A percentile compares a stretch with the other conserved stretches of the same genome.
These are phyloP conservation scores for Agrochola lychnidis DNA, from an alignment of 2,888 invertebrate genomes.

Conservation along the genomic window DNA sequence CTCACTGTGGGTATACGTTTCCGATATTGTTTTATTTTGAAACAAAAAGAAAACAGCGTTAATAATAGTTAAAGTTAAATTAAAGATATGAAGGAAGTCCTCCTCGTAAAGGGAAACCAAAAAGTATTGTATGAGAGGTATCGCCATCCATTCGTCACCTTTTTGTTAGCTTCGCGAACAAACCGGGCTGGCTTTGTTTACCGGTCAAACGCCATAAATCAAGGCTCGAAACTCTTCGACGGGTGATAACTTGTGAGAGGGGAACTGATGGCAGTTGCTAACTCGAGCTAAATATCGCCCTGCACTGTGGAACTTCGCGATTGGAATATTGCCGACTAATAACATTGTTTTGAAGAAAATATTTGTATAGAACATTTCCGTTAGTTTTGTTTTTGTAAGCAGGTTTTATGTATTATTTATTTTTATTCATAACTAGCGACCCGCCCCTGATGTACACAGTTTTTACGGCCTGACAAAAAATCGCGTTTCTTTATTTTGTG, in stretches of 20 bases:
- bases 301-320: constrained; percentile 22
- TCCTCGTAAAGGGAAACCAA: not conserved
- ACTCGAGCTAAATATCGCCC: constrained; percentile 17
- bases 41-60: not conserved
- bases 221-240: constrained; percentile 49
- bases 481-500: not conserved
- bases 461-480: not conserved
- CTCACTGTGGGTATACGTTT: not conserved
- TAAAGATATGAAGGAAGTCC: not conserved
- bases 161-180: constrained; percentile 50
- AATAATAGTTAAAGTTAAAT: not conserved
- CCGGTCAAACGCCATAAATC: constrained; percentile 62
- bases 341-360: constrained; percentile 19
- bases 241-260: constrained; percentile 50
- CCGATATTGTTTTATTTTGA: constrained; percentile 7
- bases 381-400: not conserved
- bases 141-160: constrained; percentile 41
- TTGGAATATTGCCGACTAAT: constrained; percentile 28
- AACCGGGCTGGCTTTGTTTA: constrained; percentile 57
- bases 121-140: constrained; percentile 9
- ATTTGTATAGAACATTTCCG: constrained; percentile 3
- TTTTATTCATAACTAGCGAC: not conserved
- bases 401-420: not conserved
- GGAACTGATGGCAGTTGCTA: constrained; percentile 36
- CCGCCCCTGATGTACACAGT: too few relatives aligned